Percentiles rank a stretch among this genome's conserved stretches.
Conservation (phyloP, 2,113 vertebrate genomes). For the Tor tambroides region DNA sequence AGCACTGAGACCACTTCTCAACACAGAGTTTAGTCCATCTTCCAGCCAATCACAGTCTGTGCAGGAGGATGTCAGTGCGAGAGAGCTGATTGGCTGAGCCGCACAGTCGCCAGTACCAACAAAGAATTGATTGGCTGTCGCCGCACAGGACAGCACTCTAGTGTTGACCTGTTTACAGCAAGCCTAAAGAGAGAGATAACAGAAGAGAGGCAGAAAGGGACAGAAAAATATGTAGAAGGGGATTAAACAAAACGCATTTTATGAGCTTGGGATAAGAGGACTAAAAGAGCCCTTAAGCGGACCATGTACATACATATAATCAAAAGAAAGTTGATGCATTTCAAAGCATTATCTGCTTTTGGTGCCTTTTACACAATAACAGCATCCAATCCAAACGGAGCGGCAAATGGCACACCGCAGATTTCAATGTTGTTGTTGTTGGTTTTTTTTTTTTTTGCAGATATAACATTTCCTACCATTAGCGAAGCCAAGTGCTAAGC, state of each 20-base stretch:
- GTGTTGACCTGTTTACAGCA: constrained; percentile 48
- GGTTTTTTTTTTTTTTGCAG: too few relatives aligned
- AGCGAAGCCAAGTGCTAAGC: neutral
- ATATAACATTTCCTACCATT: neutral
- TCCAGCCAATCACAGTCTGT: neutral
- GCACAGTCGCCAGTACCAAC: neutral
- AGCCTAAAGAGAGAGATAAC: neutral
- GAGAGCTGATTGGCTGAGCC: constrained; percentile 34
- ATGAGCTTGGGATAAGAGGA: constrained; percentile 21
- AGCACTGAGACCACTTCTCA: constrained; percentile 12
- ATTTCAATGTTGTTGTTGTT: too few relatives aligned
- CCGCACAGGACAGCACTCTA: constrained; percentile 23
- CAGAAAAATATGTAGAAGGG: neutral
- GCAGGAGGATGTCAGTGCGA: neutral
- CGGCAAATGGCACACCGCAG: neutral
- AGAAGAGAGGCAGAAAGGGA: neutral
- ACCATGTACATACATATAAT: constrained; percentile 19
- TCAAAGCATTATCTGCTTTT: neutral
- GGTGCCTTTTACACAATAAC: neutral
- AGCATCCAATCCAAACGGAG: neutral
- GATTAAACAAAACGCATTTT: constrained; percentile 39
- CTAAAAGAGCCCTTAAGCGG: constrained; percentile 14
- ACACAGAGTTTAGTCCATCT: neutral
- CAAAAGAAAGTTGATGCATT: constrained; percentile 12
- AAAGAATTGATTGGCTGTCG: constrained; percentile 1